These are phyloP conservation scores for Condylura cristata DNA, from an alignment of 2,113 vertebrate species.

Conservation along the genomic window DNA sequence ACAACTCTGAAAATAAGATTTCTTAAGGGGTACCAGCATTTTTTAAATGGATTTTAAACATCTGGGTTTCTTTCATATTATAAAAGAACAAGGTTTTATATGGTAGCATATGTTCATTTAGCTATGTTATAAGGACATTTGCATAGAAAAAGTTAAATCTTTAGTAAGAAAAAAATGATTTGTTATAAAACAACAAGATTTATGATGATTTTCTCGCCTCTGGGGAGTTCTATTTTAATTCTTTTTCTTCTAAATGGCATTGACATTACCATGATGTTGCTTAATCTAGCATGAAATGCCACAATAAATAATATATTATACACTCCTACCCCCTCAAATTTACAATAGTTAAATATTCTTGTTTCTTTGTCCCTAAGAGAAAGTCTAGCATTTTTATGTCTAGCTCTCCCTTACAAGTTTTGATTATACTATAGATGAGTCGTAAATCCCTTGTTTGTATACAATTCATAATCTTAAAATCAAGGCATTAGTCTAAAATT, in stretches of 20 bases:
- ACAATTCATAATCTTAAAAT: conserved; percentile 68
- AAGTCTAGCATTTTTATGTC: conserved; percentile 72
- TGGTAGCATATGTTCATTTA: not conserved
- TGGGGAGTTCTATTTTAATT: conserved; percentile 58
- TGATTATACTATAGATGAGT: conserved; percentile 46
- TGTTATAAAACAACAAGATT: conserved; percentile 15
- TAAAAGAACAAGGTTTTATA: conserved; percentile 19
- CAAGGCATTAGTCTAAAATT: conserved; percentile 15
- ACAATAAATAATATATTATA: conserved; percentile 81
- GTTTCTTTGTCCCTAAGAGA: conserved; percentile 66
- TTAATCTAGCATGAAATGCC: conserved; percentile 81
- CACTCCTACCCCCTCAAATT: conserved; percentile 60
- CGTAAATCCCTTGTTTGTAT: conserved; percentile 67
- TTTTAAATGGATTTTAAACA: not conserved
- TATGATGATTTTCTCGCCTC: conserved; percentile 30
- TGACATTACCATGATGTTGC: conserved; percentile 67
- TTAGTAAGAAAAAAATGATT: not conserved
- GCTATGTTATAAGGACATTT: not conserved
- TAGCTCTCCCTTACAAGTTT: conserved; percentile 43
- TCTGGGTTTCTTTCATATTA: not conserved
- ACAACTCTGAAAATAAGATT: not conserved
- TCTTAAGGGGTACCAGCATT: not conserved
- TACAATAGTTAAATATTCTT: conserved; percentile 76
- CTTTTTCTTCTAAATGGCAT: conserved; percentile 60
- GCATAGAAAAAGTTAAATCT: not conserved